phyloP scores from a whole-genome alignment of 2,888 invertebrate genomes.

The Ganaspis brasiliensis region DNA sequence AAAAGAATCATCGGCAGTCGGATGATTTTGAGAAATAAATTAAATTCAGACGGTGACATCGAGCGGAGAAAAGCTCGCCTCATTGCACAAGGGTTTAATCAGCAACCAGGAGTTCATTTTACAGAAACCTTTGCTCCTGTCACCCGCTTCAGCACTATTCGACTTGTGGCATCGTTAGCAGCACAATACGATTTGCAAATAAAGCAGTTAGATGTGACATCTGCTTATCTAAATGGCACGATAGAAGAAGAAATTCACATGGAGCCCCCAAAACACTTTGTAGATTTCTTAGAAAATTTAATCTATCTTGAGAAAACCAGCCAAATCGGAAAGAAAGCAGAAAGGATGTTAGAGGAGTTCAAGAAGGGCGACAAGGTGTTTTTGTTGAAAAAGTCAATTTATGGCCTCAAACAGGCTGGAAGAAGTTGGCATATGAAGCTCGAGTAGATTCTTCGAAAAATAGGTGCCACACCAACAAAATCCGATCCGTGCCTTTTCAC shows the following conservation, averaged over 20 bases:
- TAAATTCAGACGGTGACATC: too few relatives aligned
- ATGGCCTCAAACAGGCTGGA: constrained; percentile 47
- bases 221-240: constrained; percentile 49
- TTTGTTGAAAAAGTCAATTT: constrained; percentile 39
- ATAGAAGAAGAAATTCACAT: constrained; percentile 40
- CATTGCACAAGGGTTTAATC: too few relatives aligned
- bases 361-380: constrained; percentile 38
- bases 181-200: constrained; percentile 34
- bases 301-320: neutral
- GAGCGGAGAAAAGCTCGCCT: too few relatives aligned
- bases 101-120: too few relatives aligned
- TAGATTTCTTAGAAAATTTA: constrained; percentile 23
- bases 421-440: constrained; percentile 32
- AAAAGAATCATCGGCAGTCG: constrained; percentile 8
- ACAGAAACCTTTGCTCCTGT: neutral
- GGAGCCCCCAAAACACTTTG: constrained; percentile 25
- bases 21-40: neutral
- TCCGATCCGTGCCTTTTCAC: constrained; percentile 50
- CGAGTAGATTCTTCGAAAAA: constrained; percentile 10
- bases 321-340: constrained; percentile 12
- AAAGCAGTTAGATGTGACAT: constrained; percentile 47
- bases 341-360: constrained; percentile 26
- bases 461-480: constrained; percentile 14
- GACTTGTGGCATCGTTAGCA: constrained; percentile 35
- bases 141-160: constrained; percentile 38